Base-by-base conservation (phyloP, 2,797 vertebrate genomes). In the Labroides dimidiatus region DNA sequence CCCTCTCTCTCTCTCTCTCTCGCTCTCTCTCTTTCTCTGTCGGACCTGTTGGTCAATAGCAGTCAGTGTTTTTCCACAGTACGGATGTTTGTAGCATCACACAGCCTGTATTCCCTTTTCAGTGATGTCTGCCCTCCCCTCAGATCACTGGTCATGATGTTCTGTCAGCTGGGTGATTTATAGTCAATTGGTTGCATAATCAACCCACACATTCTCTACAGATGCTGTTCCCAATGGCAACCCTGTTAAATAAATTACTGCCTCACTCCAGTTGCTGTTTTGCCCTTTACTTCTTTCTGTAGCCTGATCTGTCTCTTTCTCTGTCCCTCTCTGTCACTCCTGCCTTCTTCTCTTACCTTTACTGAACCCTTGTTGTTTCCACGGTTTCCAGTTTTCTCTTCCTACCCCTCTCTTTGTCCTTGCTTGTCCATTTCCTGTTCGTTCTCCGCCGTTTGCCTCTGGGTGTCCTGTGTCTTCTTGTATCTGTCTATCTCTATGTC, bases 151-250 rank as follows among this genome's bases (percentile, higher is more conserved):
- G 84, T 84, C 85, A 82, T 82, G 74, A 86, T 81, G 75, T 63
- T 62, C 79, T 88, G 86, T 91, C 88, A 89, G 80, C 78, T 84
- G 77, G 84, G 81, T 92, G 91, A 93, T 92, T 92, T 93, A 91
- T 88, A 91, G 89, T 90, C 88, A 90, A 87, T 87, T 82, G 83
- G 88, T 92, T 92, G 83, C 89, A 87, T 94, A 92, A 94, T 93
- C 91, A 92, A 87, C 84, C 90, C 89, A 86, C 89, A 90, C 86
- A 91, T 92, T 93, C 91, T 93, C 93, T 91, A 93, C 86, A 72
- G 75, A 86, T 84, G 78, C 71, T 47, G 82, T 90, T 93, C 86
- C 86, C 93, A 78, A 85, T 93, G 88, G 92, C 91, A 93, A 93
- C 88, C 76, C 84, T 45, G 75, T 90, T 91, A 91, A 91, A 93